These are phyloP conservation scores for Malurus splendens DNA, from an alignment of 2,797 vertebrate genomes.

Conservation along the genomic window DNA sequence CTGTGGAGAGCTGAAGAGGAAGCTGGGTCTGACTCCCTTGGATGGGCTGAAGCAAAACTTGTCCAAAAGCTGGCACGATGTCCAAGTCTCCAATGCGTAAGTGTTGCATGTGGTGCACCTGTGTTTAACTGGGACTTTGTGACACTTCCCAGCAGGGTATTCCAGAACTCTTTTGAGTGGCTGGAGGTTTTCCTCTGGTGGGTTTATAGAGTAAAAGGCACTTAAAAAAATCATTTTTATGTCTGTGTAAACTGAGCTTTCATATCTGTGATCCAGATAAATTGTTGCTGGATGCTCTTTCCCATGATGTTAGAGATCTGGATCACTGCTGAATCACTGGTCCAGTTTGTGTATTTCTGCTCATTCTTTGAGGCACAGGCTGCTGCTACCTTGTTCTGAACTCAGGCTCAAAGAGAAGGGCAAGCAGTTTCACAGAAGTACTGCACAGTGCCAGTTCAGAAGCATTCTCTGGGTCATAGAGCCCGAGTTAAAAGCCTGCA, in stretches of 20 bases:
- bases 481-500: neutral
- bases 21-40: conserved; percentile 87
- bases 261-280: fast-evolving
- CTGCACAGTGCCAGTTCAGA: neutral
- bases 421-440: neutral
- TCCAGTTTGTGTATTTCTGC: neutral
- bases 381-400: neutral
- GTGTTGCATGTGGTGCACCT: conserved; percentile 30
- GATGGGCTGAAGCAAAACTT: conserved; percentile 89
- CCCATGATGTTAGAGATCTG: fast-evolving
- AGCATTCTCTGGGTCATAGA: fast-evolving
- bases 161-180: neutral
- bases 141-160: neutral
- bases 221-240: neutral
- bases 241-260: fast-evolving
- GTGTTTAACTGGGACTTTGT: neutral
- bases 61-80: conserved; percentile 89
- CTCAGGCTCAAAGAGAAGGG: neutral
- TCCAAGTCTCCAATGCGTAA: conserved; percentile 92
- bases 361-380: fast-evolving
- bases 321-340: neutral
- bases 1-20: conserved; percentile 88
- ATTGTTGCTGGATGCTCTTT: neutral
- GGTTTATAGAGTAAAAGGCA: neutral
- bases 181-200: neutral